Base-by-base conservation (phyloP, 2,888 invertebrate species). In the Eupithecia inturbata region DNA sequence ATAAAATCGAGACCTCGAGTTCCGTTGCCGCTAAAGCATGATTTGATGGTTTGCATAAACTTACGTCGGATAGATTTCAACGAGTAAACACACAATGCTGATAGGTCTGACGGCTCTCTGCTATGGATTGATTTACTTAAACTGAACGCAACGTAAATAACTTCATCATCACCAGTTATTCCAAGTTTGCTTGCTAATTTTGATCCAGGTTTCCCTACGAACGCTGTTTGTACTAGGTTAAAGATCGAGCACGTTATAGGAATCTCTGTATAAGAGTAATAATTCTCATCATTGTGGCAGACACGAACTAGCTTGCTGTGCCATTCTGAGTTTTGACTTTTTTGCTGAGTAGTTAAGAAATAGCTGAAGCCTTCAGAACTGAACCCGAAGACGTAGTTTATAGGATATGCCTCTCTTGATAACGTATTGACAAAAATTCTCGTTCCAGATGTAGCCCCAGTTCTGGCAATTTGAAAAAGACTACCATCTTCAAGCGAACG, bases 201-300 rank as follows among this genome's bases (percentile, higher is more conserved):
- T 4, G 98, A 98, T 41, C 99, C 99, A 0, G 99, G 98, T 90
- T 98, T 98, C 41, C 98, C 98, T 53, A 99, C 97, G 89, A 97
- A 98, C 0, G 98, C 99, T 36, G 99, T 99, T 88, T 98, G 98
- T 4, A 98, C 97, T 70, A 99, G 95, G 92, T 99, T 99, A 91
- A 98, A 99, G 73, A 96, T 96, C 69, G 96, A 97, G 89, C 99
- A 99, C 83, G 98, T 97, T 88, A 99, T 97, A 16, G 99, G 99
- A 82, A 99, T 98, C 95, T 99, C 99, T 12, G 99, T 99, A 90
- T 99, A 99, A 9, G 99, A 99, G 91, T 99, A 98, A 92, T 99
- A 99, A 88, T 98, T 97, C 80, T 97, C 96, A 88, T 99, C 99
- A 85, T 98, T 97, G 87, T 99, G 99, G 88, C 99, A 99, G 63